Base-by-base conservation (phyloP, 2,113 vertebrate species). In the Nettapus auritus region DNA sequence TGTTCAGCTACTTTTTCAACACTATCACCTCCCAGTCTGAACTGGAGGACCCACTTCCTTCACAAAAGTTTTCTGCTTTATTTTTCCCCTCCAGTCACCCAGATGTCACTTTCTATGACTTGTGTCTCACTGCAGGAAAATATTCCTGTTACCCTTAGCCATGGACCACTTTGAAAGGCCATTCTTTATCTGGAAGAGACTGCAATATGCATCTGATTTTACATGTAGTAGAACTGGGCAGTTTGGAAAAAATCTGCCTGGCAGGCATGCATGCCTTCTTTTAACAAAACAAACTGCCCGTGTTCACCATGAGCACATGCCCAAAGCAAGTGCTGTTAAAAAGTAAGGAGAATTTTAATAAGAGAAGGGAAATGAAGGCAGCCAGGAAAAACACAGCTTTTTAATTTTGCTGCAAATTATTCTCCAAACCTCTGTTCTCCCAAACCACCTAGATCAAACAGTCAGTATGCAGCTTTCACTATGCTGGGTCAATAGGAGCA, bases 331-430 rank as follows among this genome's bases (percentile, higher is more conserved):
- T 1, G 12, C 69, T 94, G 60, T 89, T 89, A 78, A 97, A 96
- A 92, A 93, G 44, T 48, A 88, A 90, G 74, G 82, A 86, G 44
- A 82, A 70, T 91, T 94, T 95, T 95, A 94, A 91, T 79, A 75
- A 76, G 64, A 80, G 33, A 29, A 91, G 81, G 74, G 67, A 95
- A 94, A 95, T 25, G 4, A 46, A 95, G 26, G 81, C 76, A 93
- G 81, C 79, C 95, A 94, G 90, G 86, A 88, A 95, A 97, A 97
- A 95, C 44, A 95, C 8, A 83, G 82, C 42, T 95, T 92, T 88
- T 92, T 97, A 89, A 97, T 93, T 97, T 86, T 93, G 53, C 86
- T 93, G 63, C 82, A 95, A 96, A 86, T 92, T 91, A 69, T 95
- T 94, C 81, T 85, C 55, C 62, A 94, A 10, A 7, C 4, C 52